Evolutionary conservation across 2,888 invertebrate species (phyloP), one percentile per base, ranked within the genome.

Genomic region (Meandrusa payeni): DNA sequence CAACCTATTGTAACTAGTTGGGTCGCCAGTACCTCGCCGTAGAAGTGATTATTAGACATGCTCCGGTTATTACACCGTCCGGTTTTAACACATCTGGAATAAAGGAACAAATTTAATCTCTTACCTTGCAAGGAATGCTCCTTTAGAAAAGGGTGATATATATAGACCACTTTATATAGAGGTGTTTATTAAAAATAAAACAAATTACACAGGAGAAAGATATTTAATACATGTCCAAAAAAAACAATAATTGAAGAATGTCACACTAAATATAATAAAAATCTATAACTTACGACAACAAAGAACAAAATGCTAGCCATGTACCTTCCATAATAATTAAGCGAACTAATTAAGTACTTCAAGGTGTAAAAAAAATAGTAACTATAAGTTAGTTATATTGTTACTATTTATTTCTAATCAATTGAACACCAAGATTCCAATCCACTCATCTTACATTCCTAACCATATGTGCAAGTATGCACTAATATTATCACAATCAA

Each of bases 261-360:
- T 31, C 46, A 42, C 13, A 33, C 40, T 44, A 45, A 50, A 43
- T 29, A 50, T 38, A 42, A 40, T 23, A 43, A 43, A 20, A 41
- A 42, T 43, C 32, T 39, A 51, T 41, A 56, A 51, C 34, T 28
- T 23, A 45, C 12, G n/a, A 43, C 9, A 19, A 27, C 10, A 46
- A 37, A 41, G 41, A 43, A 45, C 45, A 41, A 41, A 48, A 52
- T 33, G 51, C 54, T 51, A 57, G 51, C 38, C 50, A 48, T 12
- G 27, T 31, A 31, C 23, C 31, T 17, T 24, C 11, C 23, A 53
- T 51, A 50, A 55, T 48, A 50, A 51, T 46, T 42, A 41, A 50
- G 47, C 61, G 7, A 40, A 55, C 61, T 66, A 75, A 61, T 76
- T 77, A 77, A 77, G 77, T 77, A 77, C 77, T 55, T 52, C n/a